Conservation (phyloP, 1,140 invertebrate species). For the Aporrectodea caliginosa region DNA sequence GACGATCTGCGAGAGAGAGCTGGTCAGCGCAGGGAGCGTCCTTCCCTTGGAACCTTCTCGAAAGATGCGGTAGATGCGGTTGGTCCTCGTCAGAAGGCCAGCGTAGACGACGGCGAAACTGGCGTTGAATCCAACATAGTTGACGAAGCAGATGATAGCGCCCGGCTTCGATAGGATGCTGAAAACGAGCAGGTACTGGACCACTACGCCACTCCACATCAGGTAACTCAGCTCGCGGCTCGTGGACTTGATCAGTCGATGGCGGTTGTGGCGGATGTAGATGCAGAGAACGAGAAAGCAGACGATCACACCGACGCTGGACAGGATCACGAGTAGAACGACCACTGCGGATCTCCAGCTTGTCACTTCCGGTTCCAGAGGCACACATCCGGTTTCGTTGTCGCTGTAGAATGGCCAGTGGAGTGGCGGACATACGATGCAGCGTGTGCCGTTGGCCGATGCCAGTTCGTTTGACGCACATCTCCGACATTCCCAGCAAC, state of each 20-base stretch:
- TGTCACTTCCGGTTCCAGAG: slow-evolving; percentile 36
- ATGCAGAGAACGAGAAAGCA: slow-evolving; percentile 56
- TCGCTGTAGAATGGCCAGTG: slow-evolving; percentile 44
- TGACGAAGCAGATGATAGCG: slow-evolving; percentile 53
- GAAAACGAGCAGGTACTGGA: slow-evolving; percentile 85
- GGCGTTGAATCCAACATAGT: slow-evolving; percentile 69
- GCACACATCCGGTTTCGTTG: slow-evolving; percentile 58
- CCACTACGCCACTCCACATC: slow-evolving; percentile 77
- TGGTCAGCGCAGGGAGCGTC: slow-evolving; percentile 34
- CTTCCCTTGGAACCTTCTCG: not conserved
- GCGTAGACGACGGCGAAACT: slow-evolving; percentile 89
- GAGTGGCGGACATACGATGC: slow-evolving; percentile 32
- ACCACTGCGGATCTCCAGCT: slow-evolving; percentile 42
- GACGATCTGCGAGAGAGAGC: slow-evolving; percentile 38
- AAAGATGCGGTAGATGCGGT: slow-evolving; percentile 71
- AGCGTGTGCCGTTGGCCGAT: slow-evolving; percentile 33
- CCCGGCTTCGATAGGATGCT: slow-evolving; percentile 67
- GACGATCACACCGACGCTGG: slow-evolving; percentile 57
- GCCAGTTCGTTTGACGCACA: slow-evolving; percentile 36
- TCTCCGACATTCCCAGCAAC: slow-evolving; percentile 30
- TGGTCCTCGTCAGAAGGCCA: slow-evolving; percentile 84
- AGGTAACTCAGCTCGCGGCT: slow-evolving; percentile 84
- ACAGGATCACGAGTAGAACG: slow-evolving; percentile 56
- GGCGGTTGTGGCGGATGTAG: slow-evolving; percentile 72
- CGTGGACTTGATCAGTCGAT: slow-evolving; percentile 83